A percentile compares a stretch with the other conserved stretches of the same genome.
phyloP scores from a whole-genome alignment of 2,113 vertebrate species.

The Saiga tatarica region DNA sequence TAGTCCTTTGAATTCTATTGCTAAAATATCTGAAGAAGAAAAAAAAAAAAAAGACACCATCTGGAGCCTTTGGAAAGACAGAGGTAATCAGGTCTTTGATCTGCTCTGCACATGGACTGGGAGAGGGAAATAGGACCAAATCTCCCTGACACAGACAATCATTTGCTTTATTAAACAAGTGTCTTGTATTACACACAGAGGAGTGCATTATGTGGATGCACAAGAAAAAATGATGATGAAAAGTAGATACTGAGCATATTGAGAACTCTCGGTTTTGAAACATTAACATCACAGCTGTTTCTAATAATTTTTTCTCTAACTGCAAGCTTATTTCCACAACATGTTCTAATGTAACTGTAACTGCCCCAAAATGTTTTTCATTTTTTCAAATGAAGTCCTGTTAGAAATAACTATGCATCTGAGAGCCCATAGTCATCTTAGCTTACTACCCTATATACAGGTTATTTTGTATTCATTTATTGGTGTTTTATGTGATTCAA shows the following conservation, averaged over 20 bases:
- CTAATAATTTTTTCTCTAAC: constrained; percentile 70
- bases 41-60: constrained; percentile 69
- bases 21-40: constrained; percentile 40
- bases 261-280: constrained; percentile 60
- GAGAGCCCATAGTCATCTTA: not conserved
- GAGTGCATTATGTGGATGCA: constrained; percentile 64
- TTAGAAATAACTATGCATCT: constrained; percentile 48
- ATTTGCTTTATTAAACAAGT: constrained; percentile 76
- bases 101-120: constrained; percentile 60
- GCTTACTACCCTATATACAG: not conserved
- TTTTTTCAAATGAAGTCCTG: constrained; percentile 55
- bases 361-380: constrained; percentile 63
- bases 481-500: not conserved
- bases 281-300: constrained; percentile 74
- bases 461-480: not conserved
- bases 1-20: constrained; percentile 65
- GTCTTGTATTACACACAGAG: constrained; percentile 77
- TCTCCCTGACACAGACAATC: constrained; percentile 71
- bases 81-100: constrained; percentile 75
- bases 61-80: constrained; percentile 70
- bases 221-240: constrained; percentile 66
- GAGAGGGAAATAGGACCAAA: constrained; percentile 60
- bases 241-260: constrained; percentile 61
- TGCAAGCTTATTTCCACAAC: constrained; percentile 69
- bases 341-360: constrained; percentile 72